Evolutionary conservation across 2,113 vertebrate species (phyloP).

Genomic region (Calyptommatus sinebrachiatus): DNA sequence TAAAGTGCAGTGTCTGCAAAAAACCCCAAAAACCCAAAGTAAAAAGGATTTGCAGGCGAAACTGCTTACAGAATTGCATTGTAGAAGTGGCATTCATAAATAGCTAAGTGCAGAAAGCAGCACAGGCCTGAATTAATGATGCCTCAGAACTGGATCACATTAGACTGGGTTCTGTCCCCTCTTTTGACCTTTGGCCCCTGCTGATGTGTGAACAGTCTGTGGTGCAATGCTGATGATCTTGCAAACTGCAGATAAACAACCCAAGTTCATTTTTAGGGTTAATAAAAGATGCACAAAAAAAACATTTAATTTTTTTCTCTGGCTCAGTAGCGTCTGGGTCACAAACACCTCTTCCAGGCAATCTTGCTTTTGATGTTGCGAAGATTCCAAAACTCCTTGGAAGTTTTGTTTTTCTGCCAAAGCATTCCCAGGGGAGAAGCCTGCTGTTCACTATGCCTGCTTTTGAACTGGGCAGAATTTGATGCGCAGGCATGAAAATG

Average conservation of each 20-base stretch:
- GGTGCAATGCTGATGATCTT: background rate
- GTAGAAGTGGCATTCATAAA: background rate
- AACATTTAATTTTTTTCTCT: background rate
- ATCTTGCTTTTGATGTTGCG: background rate
- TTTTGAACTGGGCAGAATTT: conserved; percentile 54
- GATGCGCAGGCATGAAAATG: background rate
- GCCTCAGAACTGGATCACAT: background rate
- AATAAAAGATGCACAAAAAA: conserved; percentile 2
- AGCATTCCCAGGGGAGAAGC: conserved; percentile 50
- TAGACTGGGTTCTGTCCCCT: background rate
- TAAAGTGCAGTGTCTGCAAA: background rate
- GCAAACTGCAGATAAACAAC: background rate
- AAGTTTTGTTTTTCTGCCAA: conserved; percentile 49
- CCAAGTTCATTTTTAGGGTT: conserved; percentile 4
- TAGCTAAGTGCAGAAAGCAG: background rate
- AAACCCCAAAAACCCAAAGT: background rate
- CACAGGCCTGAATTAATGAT: background rate
- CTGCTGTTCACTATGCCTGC: conserved; percentile 51
- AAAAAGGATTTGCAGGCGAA: too few relatives aligned
- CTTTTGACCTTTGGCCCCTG: background rate
- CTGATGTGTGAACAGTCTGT: background rate
- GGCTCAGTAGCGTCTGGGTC: conserved; percentile 6
- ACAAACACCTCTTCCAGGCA: background rate
- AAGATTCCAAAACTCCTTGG: conserved; percentile 46
- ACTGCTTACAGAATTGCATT: background rate